phyloP scores from a whole-genome alignment of 2,797 vertebrate genomes.

The Urocyon cinereoargenteus region DNA sequence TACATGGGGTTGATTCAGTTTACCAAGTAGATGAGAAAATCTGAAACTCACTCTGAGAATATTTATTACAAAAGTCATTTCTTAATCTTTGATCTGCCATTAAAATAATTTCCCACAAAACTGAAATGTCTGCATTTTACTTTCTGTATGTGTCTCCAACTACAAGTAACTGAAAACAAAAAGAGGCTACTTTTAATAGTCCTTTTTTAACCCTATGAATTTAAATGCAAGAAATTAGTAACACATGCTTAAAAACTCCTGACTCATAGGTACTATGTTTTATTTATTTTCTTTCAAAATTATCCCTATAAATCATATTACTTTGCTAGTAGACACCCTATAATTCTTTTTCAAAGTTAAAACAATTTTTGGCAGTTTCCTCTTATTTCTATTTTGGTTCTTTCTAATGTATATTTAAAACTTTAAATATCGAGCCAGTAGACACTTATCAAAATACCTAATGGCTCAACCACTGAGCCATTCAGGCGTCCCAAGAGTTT shows the following conservation, averaged over 20 bases:
- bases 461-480: no score
- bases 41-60: constrained; percentile 2
- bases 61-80: neutral
- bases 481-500: no score
- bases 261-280: neutral
- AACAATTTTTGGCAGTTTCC: neutral
- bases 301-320: constrained; percentile 22
- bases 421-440: neutral
- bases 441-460: neutral
- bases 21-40: neutral
- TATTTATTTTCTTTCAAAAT: neutral
- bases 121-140: neutral
- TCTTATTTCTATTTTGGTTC: neutral
- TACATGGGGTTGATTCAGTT: neutral
- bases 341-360: neutral
- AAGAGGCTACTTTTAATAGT: neutral
- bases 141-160: neutral
- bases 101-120: neutral
- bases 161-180: neutral
- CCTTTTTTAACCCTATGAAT: neutral
- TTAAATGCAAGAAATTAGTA: constrained; percentile 8
- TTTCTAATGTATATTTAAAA: neutral
- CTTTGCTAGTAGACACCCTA: neutral
- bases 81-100: neutral
- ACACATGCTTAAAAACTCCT: neutral